A percentile compares a stretch with the other conserved stretches of the same genome.
phyloP scores from a whole-genome alignment of 2,113 vertebrate genomes.

The Morone saxatilis region DNA sequence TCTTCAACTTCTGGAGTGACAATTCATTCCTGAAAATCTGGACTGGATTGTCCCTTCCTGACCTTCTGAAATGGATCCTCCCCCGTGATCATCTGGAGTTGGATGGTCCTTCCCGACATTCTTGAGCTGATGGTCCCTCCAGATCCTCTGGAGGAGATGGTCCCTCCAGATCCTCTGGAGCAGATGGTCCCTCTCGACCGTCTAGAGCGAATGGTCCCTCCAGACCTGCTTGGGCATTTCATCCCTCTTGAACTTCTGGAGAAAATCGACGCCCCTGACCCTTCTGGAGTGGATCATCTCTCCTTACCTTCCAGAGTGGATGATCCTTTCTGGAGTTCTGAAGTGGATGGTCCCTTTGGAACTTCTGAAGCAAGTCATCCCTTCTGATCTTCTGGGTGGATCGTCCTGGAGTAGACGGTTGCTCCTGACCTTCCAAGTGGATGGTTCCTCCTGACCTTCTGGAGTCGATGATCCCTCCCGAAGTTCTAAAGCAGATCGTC shows the following conservation, averaged over 20 bases:
- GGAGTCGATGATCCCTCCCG: background rate
- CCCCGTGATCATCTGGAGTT: background rate
- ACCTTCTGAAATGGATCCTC: background rate
- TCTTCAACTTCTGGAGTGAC: conserved; percentile 57
- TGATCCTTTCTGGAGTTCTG: background rate
- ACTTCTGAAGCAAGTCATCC: conserved; percentile 43
- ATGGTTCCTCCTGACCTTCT: background rate
- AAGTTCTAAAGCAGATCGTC: conserved; percentile 57
- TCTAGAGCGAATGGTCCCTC: background rate
- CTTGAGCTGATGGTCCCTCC: background rate
- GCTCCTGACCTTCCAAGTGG: background rate
- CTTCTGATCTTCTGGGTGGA: background rate
- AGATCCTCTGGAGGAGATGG: background rate
- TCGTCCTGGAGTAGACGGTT: background rate
- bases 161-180: background rate
- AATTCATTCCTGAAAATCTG: background rate
- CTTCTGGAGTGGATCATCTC: background rate
- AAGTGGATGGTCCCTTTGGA: background rate
- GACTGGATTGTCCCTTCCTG: background rate
- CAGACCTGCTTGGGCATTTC: background rate
- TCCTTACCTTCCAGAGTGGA: background rate
- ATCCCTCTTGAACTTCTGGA: background rate
- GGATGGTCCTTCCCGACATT: background rate
- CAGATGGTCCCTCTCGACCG: no score
- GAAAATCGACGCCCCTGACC: background rate